Percentiles rank a stretch among this genome's conserved stretches.
phyloP scores from a whole-genome alignment of 2,888 invertebrate genomes.

The Cremastinae sp. region DNA sequence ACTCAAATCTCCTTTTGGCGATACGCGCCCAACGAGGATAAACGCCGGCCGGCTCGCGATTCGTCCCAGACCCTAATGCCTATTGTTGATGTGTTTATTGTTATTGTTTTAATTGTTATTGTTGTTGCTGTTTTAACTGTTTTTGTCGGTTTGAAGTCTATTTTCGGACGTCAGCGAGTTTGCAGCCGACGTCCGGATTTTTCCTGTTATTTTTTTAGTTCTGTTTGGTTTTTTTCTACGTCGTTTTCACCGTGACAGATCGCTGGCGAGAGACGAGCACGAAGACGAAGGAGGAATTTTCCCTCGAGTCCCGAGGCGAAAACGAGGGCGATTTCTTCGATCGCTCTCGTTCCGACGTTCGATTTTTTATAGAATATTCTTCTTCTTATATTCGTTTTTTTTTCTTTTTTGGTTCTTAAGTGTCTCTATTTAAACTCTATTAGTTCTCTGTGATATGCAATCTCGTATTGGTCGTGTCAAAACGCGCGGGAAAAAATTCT shows the following conservation, averaged over 20 bases:
- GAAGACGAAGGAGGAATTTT: neutral
- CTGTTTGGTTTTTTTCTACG: slow-evolving; percentile 14
- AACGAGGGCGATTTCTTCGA: slow-evolving; percentile 16
- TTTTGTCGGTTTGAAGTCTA: slow-evolving; percentile 59
- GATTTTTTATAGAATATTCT: slow-evolving; percentile 1
- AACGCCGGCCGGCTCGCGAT: slow-evolving; percentile 36
- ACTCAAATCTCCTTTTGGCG: too few relatives aligned
- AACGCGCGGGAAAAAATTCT: slow-evolving; percentile 45
- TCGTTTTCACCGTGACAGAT: slow-evolving; percentile 1
- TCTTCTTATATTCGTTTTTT: slow-evolving; percentile 2
- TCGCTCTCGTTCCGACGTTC: slow-evolving; percentile 34
- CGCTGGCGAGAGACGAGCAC: slow-evolving; percentile 1
- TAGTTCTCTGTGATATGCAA: slow-evolving; percentile 66
- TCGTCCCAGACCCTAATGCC: slow-evolving; percentile 66
- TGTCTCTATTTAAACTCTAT: slow-evolving; percentile 68
- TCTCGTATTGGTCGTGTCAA: slow-evolving; percentile 65
- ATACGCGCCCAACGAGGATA: neutral
- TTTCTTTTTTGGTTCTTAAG: slow-evolving; percentile 57
- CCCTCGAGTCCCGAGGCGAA: neutral
- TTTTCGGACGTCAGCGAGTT: slow-evolving; percentile 61
- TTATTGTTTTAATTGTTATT: slow-evolving; percentile 62
- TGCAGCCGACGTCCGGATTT: slow-evolving; percentile 60
- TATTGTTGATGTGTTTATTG: slow-evolving; percentile 76
- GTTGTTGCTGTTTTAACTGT: slow-evolving; percentile 62
- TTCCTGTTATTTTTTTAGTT: slow-evolving; percentile 13